phyloP scores from a whole-genome alignment of 1,140 invertebrate species.

The Patella vulgata region DNA sequence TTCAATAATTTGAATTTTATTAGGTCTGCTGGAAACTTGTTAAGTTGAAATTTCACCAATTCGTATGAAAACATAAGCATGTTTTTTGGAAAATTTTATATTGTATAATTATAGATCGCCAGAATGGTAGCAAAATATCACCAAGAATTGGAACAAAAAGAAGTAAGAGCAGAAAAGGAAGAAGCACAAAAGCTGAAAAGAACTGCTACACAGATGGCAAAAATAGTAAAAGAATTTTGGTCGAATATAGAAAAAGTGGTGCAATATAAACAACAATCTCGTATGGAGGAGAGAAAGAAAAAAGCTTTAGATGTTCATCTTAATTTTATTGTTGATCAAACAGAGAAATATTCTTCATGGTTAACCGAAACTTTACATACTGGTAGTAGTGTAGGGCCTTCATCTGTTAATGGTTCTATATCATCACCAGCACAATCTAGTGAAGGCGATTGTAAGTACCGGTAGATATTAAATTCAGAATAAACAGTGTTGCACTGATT shows the following conservation, averaged over 20 bases:
- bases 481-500: too few relatives aligned
- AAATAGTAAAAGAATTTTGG: constrained; percentile 96
- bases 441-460: constrained; percentile 28
- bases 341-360: constrained; percentile 90
- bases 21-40: too few relatives aligned
- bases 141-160: constrained; percentile 90
- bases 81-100: constrained; percentile 9
- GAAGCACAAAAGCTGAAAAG: constrained; percentile 86
- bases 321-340: constrained; percentile 98
- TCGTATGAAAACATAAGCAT: too few relatives aligned
- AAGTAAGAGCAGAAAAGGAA: constrained; percentile 90
- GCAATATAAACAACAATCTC: constrained; percentile 92
- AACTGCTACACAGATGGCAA: constrained; percentile 89
- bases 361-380: constrained; percentile 66
- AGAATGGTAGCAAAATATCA: constrained; percentile 95
- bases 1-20: too few relatives aligned
- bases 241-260: constrained; percentile 95
- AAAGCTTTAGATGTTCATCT: constrained; percentile 96
- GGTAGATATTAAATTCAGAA: neutral
- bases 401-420: constrained; percentile 31
- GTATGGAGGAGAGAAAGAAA: constrained; percentile 93
- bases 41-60: too few relatives aligned
- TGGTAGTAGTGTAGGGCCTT: constrained; percentile 18
- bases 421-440: constrained; percentile 42
- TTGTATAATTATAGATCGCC: constrained; percentile 65